Evolutionary conservation across 2,113 vertebrate genomes (phyloP).

Genomic region (Chauna torquata): DNA sequence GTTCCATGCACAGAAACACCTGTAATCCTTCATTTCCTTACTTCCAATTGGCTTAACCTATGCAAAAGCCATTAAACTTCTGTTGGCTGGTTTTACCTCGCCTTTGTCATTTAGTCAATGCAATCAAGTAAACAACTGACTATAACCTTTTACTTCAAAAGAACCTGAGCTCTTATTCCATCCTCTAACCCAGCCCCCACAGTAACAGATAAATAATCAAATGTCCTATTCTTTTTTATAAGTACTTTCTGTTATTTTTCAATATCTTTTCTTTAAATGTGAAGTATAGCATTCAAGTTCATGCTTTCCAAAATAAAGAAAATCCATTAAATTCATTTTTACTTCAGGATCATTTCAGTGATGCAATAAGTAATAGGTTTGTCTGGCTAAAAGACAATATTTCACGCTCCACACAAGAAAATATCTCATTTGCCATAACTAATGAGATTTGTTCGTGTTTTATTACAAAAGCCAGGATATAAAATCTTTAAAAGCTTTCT

Average conservation of each 20-base stretch:
- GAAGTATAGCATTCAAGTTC: not conserved
- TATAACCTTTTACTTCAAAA: not conserved
- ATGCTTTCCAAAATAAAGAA: not conserved
- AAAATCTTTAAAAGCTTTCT: slow-evolving; percentile 18
- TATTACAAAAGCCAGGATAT: not conserved
- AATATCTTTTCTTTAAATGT: not conserved
- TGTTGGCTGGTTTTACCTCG: not conserved
- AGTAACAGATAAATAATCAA: not conserved
- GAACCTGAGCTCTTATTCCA: not conserved
- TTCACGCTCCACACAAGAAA: not conserved
- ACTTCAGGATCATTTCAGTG: not conserved
- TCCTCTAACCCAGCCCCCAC: not conserved
- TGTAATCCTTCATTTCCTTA: not conserved
- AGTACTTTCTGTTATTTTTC: not conserved
- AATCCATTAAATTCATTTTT: not conserved
- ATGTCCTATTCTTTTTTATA: not conserved
- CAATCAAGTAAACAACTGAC: not conserved
- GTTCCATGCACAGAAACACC: slow-evolving; percentile 1
- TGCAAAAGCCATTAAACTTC: not conserved
- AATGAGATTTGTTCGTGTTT: slow-evolving; percentile 16
- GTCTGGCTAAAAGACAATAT: not conserved
- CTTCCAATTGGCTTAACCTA: not conserved
- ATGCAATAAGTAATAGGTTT: not conserved
- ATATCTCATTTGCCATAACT: slow-evolving; percentile 14
- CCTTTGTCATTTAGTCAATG: not conserved